These are phyloP conservation scores for Felis chaus DNA, from an alignment of 2,113 vertebrate genomes.

Conservation along the genomic window DNA sequence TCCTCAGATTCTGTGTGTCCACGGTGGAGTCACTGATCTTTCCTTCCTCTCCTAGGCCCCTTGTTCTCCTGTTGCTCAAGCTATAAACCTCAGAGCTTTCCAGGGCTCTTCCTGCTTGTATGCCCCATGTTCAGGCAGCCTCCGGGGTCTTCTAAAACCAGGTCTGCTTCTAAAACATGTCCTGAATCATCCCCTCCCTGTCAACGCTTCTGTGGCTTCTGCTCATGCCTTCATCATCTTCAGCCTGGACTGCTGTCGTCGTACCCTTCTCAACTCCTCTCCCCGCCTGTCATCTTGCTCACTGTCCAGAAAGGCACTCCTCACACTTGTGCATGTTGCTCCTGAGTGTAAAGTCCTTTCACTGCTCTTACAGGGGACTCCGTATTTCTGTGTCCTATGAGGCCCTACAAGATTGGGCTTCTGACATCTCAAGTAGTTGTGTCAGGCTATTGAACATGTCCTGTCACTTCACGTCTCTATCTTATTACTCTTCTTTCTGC, in stretches of 20 bases:
- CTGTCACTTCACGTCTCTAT: neutral
- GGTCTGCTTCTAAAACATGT: neutral
- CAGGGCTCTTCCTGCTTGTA: neutral
- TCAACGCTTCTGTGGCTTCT: neutral
- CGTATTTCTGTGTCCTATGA: neutral
- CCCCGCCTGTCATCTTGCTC: neutral
- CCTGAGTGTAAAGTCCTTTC: neutral
- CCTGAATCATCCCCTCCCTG: neutral
- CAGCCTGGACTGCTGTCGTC: neutral
- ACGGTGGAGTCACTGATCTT: neutral
- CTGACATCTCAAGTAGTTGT: neutral
- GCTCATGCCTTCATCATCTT: neutral
- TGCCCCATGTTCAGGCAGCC: neutral
- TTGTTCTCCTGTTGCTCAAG: neutral
- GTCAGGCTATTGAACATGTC: neutral
- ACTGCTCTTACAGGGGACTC: neutral
- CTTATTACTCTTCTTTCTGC: slow-evolving; percentile 51
- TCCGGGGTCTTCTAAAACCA: neutral
- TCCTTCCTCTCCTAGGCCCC: neutral
- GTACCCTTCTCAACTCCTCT: neutral
- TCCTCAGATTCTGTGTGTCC: neutral
- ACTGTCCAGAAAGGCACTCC: neutral
- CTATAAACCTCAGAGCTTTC: neutral
- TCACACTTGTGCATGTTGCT: neutral
- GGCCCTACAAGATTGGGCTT: neutral